Evolutionary conservation across 64 coral and sea anemone species (phyloP).

Genomic region (Stichodactyla helianthus): DNA sequence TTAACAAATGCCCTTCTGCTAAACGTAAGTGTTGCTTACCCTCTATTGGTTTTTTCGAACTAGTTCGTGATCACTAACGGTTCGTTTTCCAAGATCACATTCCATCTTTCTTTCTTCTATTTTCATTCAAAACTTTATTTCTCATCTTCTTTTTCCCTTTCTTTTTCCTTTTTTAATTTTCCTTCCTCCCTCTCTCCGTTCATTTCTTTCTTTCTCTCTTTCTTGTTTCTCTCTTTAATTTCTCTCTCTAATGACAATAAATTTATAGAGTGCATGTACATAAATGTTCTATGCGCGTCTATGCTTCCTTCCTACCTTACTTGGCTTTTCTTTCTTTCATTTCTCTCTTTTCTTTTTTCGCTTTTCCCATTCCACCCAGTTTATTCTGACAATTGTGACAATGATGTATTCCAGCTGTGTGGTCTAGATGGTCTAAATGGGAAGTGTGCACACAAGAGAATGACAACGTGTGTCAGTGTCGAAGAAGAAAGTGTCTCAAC

Average conservation of each 20-base stretch:
- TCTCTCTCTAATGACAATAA: too few relatives aligned
- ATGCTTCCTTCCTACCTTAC: too few relatives aligned
- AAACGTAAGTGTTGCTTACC: conserved; percentile 11
- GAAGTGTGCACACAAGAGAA: conserved; percentile 4
- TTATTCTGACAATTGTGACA: background rate
- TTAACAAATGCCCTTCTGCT: background rate
- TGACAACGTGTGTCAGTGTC: conserved; percentile 35
- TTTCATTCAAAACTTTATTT: background rate
- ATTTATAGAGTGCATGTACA: too few relatives aligned
- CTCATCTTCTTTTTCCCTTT: background rate
- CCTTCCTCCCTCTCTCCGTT: background rate
- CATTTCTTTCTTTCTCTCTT: background rate
- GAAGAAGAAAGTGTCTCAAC: conserved; percentile 2
- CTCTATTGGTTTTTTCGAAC: background rate
- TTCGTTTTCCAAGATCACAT: background rate
- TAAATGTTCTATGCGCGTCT: too few relatives aligned
- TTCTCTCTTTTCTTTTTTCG: background rate
- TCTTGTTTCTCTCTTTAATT: background rate
- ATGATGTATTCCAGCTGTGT: background rate
- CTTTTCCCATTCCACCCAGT: background rate
- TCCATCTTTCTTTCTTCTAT: background rate
- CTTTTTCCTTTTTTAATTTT: background rate
- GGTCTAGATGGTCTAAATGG: conserved; percentile 29
- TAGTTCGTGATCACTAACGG: background rate
- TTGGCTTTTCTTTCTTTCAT: background rate